Evolutionary conservation across 1,140 invertebrate species (phyloP).

Genomic region (Drosophila ohnishii): DNA sequence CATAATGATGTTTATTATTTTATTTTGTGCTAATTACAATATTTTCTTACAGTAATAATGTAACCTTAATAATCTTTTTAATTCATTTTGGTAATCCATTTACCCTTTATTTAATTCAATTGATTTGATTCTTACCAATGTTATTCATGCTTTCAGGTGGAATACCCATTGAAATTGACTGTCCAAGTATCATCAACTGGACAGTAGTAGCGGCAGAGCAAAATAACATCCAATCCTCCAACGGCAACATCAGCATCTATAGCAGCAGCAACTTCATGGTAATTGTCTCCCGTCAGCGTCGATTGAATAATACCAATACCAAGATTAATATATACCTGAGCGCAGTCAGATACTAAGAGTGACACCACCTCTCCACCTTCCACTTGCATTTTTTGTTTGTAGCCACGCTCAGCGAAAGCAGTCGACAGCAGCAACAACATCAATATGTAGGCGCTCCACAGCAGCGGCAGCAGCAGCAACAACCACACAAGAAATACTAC

Average conservation of each 20-base stretch:
- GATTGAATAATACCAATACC: conserved; percentile 23
- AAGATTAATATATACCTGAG: conserved; percentile 22
- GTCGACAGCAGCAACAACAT: conserved; percentile 74
- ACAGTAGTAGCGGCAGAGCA: conserved; percentile 1
- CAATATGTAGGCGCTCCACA: conserved; percentile 66
- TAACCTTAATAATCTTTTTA: not conserved
- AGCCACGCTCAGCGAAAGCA: conserved; percentile 72
- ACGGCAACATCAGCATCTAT: not conserved
- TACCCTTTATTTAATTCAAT: not conserved
- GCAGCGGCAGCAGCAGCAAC: conserved; percentile 63
- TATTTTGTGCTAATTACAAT: too few species aligned
- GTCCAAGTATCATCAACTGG: conserved; percentile 14
- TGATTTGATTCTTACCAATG: conserved; percentile 16
- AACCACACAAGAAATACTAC: conserved; percentile 38
- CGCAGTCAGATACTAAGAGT: conserved; percentile 48
- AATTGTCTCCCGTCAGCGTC: conserved; percentile 50
- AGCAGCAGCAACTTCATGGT: conserved; percentile 48
- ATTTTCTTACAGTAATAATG: not conserved
- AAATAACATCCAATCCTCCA: not conserved
- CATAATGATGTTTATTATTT: too few species aligned
- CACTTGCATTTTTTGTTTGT: conserved; percentile 74
- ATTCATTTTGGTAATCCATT: not conserved
- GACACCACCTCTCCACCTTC: conserved; percentile 54
- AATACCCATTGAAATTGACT: conserved; percentile 1
- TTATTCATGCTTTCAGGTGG: conserved; percentile 21